phyloP scores from a whole-genome alignment of 2,797 vertebrate species.

The Propithecus deckenii region DNA sequence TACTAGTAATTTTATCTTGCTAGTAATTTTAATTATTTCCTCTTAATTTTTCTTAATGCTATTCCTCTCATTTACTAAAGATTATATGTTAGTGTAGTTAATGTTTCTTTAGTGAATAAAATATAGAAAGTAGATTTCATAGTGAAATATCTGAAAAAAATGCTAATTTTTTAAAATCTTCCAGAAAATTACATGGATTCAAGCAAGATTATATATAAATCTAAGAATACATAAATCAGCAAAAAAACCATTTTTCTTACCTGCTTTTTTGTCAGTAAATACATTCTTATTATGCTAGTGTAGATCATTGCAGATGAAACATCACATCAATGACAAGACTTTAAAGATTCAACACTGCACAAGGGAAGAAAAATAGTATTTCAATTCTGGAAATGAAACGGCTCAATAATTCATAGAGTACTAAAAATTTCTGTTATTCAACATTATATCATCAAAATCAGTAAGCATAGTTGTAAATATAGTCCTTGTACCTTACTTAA shows the following conservation, averaged over 20 bases:
- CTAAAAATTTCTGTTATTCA: not conserved
- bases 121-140: not conserved
- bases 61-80: not conserved
- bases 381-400: not conserved
- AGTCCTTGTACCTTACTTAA: not conserved
- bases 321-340: not conserved
- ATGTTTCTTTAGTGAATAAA: not conserved
- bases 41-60: not conserved
- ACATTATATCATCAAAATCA: not conserved
- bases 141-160: not conserved
- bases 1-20: not conserved
- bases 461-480: not conserved
- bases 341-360: conserved; percentile 16
- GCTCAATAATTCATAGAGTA: not conserved
- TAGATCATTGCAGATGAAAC: conserved; percentile 11
- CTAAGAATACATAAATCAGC: not conserved
- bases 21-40: not conserved
- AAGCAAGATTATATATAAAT: not conserved
- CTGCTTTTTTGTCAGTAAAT: not conserved
- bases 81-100: not conserved
- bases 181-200: not conserved
- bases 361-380: not conserved
- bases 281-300: conserved; percentile 29
- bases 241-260: not conserved
- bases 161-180: not conserved